Evolutionary conservation across 2,797 vertebrate species (phyloP).

Genomic region (Sitta carolinensis): DNA sequence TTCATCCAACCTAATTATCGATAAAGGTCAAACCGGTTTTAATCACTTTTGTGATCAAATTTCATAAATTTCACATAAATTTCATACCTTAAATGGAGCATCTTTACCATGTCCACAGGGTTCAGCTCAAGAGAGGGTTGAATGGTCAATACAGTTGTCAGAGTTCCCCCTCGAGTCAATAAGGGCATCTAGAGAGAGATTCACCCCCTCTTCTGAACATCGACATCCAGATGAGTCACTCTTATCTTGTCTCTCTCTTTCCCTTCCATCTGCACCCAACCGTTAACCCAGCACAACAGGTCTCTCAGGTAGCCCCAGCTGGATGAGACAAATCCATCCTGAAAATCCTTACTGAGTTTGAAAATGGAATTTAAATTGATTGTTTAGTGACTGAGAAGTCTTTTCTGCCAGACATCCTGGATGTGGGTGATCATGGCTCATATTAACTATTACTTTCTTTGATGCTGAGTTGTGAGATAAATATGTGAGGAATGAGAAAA

Average conservation of each 20-base stretch:
- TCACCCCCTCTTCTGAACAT: slow-evolving; percentile 6
- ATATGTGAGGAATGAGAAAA: background rate
- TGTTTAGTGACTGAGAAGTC: background rate
- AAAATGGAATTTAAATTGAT: background rate
- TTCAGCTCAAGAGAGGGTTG: background rate
- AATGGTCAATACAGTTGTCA: background rate
- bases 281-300: background rate
- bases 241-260: background rate
- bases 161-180: background rate
- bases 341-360: background rate
- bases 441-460: background rate
- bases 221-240: background rate
- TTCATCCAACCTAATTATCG: background rate
- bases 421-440: background rate
- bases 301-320: background rate
- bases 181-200: background rate
- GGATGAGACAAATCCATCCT: background rate
- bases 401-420: background rate
- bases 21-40: background rate
- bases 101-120: background rate
- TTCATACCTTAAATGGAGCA: background rate
- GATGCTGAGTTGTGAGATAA: background rate
- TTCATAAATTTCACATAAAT: no score
- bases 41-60: background rate
- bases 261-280: background rate